These are phyloP conservation scores for Oryzias melastigma DNA, from an alignment of 2,113 vertebrate genomes.

Conservation along the genomic window DNA sequence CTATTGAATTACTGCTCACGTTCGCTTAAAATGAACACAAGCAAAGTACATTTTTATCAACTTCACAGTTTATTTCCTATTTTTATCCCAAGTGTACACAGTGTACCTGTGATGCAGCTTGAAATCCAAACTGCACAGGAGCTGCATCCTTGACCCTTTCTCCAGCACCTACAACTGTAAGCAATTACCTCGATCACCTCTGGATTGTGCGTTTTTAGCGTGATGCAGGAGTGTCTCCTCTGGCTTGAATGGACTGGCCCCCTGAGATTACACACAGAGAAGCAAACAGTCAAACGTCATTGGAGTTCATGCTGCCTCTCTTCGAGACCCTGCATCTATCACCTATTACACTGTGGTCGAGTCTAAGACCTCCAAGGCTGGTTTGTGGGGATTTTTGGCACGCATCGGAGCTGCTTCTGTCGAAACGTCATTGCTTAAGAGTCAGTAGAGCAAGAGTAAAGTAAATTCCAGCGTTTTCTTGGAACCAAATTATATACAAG, in stretches of 20 bases:
- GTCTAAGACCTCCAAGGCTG: constrained; percentile 22
- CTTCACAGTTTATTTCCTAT: too few relatives aligned
- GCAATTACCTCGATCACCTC: constrained; percentile 68
- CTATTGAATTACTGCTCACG: constrained; percentile 41
- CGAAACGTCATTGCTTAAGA: constrained; percentile 10
- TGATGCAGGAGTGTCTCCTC: constrained; percentile 37
- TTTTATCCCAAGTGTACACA: neutral
- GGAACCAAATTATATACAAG: too few relatives aligned
- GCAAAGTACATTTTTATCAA: constrained; percentile 6
- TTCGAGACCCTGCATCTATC: constrained; percentile 33
- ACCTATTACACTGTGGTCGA: constrained; percentile 32
- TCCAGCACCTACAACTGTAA: constrained; percentile 68
- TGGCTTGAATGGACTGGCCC: constrained; percentile 45
- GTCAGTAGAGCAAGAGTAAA: neutral
- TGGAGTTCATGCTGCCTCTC: constrained; percentile 31
- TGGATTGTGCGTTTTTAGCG: constrained; percentile 58
- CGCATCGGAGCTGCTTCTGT: constrained; percentile 14
- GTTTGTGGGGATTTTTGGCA: constrained; percentile 1
- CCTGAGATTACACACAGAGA: constrained; percentile 40
- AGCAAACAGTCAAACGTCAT: constrained; percentile 17
- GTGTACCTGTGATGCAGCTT: constrained; percentile 24
- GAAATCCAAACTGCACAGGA: constrained; percentile 61
- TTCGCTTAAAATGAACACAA: constrained; percentile 1
- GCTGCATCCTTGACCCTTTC: constrained; percentile 54
- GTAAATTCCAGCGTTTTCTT: constrained; percentile 7